Evolutionary conservation across 1,140 invertebrate species (phyloP), one percentile per base, ranked within the genome.

Genomic region (Bombus terrestris): DNA sequence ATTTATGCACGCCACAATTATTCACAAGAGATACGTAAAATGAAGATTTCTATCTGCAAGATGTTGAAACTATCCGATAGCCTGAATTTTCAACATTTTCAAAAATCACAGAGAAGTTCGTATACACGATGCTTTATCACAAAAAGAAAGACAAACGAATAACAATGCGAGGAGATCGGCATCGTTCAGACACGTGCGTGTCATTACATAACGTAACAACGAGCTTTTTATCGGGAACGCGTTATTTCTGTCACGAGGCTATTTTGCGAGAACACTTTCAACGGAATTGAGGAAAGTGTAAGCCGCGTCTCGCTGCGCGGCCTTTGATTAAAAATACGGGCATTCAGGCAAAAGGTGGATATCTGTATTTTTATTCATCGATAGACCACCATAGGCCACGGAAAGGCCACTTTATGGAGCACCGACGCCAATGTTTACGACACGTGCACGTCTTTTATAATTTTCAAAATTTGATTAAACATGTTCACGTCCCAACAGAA

Each of bases 221-320:
- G 47, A 79, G 47, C 13, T 76, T 87, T 86, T 86, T 86, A 86
- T 86, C 64, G 79, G 32, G 79, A 69, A 69, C 79, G 35, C 85
- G 85, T 86, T 86, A 86, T 86, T 86, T 86, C 53, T 57, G 81
- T 86, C 81, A 22, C 85, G 68, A 78, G 81, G 85, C 57, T 86
- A 66, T 86, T 86, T 82, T 32, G 13, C 84, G 64, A 75, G 53
- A 59, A 59, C 43, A 71, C 72, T 76, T 86, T 82, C 72, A 43
- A 64, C 41, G 35, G 83, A 41, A 85, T 74, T 73, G 73, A 82
- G 47, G 32, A 82, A 83, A 74, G 32, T 57, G 53, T 8, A n/a
- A 18, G 32, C 13, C n/a, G 18, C 25, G 79, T 43, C 47, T 59
- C 41, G 79, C 32, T 13, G 76, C 66, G 28, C 59, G 6, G 35